Evolutionary conservation across 2,113 vertebrate species (phyloP).

Genomic region (Zosterops pallidus): DNA sequence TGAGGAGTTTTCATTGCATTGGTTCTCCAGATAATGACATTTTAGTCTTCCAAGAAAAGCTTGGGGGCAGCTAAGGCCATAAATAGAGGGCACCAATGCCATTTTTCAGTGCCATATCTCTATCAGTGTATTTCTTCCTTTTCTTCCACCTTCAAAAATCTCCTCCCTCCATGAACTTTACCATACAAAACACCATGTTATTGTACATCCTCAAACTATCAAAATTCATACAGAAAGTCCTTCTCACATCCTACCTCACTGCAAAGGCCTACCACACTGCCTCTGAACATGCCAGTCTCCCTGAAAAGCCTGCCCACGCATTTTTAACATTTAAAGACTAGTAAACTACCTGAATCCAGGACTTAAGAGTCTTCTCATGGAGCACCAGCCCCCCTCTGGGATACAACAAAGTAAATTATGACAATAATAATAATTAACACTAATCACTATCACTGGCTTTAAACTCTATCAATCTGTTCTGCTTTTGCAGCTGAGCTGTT

Average conservation of each 20-base stretch:
- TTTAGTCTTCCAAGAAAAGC: not conserved
- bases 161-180: not conserved
- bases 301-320: not conserved
- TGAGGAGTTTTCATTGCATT: not conserved
- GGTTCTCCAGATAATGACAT: not conserved
- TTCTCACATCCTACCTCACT: not conserved
- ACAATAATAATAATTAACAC: not conserved
- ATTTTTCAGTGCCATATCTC: not conserved
- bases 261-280: not conserved
- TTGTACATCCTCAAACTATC: not conserved
- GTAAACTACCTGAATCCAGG: not conserved
- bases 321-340: not conserved
- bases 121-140: not conserved
- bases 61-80: not conserved
- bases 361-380: not conserved
- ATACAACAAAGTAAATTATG: not conserved
- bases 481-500: slow-evolving; percentile 29
- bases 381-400: not conserved
- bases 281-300: not conserved
- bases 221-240: not conserved
- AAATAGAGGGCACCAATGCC: not conserved
- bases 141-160: not conserved
- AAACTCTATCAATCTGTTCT: not conserved
- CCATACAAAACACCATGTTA: not conserved
- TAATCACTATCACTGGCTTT: not conserved